These are phyloP conservation scores for Agrenia bidenticulata DNA, from an alignment of 2,888 invertebrate species.

Conservation along the genomic window DNA sequence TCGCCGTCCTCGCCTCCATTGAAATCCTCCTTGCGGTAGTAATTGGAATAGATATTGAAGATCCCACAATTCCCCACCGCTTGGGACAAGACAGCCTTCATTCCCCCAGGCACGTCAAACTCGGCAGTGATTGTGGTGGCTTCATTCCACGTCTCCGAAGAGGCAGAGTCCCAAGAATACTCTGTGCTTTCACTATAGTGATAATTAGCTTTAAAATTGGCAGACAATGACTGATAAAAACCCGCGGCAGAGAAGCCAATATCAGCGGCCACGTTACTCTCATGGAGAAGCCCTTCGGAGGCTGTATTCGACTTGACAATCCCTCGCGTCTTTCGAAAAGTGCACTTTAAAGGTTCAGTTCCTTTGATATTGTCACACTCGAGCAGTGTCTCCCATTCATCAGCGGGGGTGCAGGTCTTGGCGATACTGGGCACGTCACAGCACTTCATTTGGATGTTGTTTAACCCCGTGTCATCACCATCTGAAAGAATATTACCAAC, in stretches of 20 bases:
- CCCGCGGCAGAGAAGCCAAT: constrained; percentile 15
- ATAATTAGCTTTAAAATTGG: constrained; percentile 21
- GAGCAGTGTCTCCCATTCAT: neutral
- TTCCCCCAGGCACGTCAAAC: constrained; percentile 19
- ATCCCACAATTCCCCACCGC: constrained; percentile 24
- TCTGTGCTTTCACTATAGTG: neutral
- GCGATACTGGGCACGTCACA: neutral
- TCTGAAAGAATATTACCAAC: neutral
- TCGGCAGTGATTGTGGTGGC: constrained; percentile 7
- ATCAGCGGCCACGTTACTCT: neutral
- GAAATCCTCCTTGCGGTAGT: constrained; percentile 22
- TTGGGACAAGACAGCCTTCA: constrained; percentile 17
- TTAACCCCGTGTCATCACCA: neutral
- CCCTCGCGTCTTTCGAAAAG: neutral
- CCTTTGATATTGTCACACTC: neutral
- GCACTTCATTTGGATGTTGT: neutral
- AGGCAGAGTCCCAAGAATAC: constrained; percentile 14
- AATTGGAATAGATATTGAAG: constrained; percentile 17
- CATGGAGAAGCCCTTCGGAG: constrained; percentile 3
- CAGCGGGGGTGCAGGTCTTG: neutral
- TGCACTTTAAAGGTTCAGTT: neutral
- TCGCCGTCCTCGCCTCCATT: neutral
- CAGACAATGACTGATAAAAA: constrained; percentile 7
- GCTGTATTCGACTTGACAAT: neutral
- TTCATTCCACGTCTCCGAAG: constrained; percentile 24